Conservation (phyloP, 2,113 vertebrate species). For the Grus americana region DNA sequence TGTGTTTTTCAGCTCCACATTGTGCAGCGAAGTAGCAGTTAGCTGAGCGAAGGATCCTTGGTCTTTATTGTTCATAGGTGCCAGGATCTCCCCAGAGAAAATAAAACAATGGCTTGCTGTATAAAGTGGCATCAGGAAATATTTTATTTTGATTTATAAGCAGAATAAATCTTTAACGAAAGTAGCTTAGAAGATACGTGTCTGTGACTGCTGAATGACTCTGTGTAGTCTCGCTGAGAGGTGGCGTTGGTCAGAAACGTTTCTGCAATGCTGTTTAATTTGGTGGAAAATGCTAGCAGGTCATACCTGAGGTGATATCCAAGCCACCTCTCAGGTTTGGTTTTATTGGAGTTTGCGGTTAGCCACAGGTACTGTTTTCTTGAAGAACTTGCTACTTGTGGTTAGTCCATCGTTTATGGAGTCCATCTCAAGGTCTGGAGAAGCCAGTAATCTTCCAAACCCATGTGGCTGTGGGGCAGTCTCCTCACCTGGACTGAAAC, state of each 20-base stretch:
- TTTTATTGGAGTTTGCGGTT: not conserved
- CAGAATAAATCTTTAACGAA: not conserved
- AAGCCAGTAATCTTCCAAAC: not conserved
- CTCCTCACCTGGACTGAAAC: not conserved
- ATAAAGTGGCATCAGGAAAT: not conserved
- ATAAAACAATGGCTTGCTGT: not conserved
- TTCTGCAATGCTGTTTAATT: not conserved
- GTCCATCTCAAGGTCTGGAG: not conserved
- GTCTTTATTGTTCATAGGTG: not conserved
- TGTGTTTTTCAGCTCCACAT: not conserved
- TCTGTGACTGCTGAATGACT: not conserved
- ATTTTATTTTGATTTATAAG: constrained; percentile 24
- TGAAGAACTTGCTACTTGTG: not conserved
- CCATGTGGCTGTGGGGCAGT: not conserved
- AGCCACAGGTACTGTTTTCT: not conserved
- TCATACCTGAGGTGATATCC: not conserved
- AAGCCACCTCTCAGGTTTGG: not conserved
- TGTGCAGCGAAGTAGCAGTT: not conserved
- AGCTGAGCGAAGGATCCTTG: not conserved
- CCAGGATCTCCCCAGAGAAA: not conserved
- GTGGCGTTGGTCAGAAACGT: not conserved
- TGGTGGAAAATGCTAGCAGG: not conserved
- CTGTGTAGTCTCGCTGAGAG: not conserved
- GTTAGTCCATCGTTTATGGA: not conserved
- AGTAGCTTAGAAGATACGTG: not conserved